Evolutionary conservation across 2,113 vertebrate genomes (phyloP).

Genomic region (Prionailurus bengalensis): DNA sequence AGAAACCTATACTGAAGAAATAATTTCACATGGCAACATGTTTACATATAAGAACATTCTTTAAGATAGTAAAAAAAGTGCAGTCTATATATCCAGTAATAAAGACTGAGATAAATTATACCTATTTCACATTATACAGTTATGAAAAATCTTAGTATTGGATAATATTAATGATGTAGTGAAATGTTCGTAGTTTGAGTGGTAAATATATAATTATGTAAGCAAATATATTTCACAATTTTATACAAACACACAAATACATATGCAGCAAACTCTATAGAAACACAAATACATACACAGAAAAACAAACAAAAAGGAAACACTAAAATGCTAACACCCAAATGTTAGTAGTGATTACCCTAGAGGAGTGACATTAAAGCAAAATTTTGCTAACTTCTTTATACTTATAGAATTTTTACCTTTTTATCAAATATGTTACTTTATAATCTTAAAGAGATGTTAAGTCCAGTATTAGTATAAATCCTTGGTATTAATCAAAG

Average conservation of each 20-base stretch:
- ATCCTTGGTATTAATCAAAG: not conserved
- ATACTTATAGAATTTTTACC: not conserved
- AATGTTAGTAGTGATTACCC: not conserved
- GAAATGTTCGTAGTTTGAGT: constrained; percentile 35
- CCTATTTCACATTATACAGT: constrained; percentile 4
- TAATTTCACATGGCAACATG: not conserved
- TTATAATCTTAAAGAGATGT: constrained; percentile 41
- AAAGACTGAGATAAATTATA: constrained; percentile 17
- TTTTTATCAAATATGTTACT: constrained; percentile 25
- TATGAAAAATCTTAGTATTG: constrained; percentile 25
- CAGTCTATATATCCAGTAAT: constrained; percentile 45
- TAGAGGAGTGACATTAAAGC: not conserved
- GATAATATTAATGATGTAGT: constrained; percentile 27
- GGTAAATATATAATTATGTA: constrained; percentile 35
- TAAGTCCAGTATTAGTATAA: constrained; percentile 20
- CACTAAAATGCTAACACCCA: constrained; percentile 29
- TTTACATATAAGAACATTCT: constrained; percentile 33
- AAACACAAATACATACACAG: constrained; percentile 54
- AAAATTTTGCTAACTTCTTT: constrained; percentile 3
- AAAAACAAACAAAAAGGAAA: constrained; percentile 41
- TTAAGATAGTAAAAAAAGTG: constrained; percentile 36
- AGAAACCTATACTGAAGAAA: constrained; percentile 38
- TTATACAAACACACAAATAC: constrained; percentile 61
- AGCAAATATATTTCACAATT: constrained; percentile 46
- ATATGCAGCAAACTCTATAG: constrained; percentile 36